Evolutionary conservation across 2,888 invertebrate genomes (phyloP).

Genomic region (Nemoura dubitans): DNA sequence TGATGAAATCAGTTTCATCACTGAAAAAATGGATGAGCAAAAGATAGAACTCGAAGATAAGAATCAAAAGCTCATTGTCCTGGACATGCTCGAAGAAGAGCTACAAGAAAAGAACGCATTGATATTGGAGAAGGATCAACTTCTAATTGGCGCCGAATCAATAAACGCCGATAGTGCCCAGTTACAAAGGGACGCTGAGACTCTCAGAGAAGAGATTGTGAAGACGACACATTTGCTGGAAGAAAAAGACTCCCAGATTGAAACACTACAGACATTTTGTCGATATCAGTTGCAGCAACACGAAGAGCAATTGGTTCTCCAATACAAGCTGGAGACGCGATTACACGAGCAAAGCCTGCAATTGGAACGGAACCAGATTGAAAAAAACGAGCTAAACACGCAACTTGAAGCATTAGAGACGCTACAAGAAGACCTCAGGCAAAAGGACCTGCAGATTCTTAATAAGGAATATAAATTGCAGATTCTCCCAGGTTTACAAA

Average conservation of each 20-base stretch:
- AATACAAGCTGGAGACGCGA: conserved; percentile 9
- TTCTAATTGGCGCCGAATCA: not conserved
- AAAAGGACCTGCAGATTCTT: conserved; percentile 9
- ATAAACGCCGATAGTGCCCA: not conserved
- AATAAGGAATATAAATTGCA: conserved; percentile 21
- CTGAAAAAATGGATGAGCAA: not conserved
- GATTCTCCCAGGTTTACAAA: not conserved
- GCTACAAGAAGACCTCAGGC: not conserved
- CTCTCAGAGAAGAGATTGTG: not conserved
- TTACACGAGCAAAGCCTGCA: not conserved
- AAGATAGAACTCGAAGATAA: conserved; percentile 3
- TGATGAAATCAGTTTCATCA: not conserved
- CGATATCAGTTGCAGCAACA: conserved; percentile 28
- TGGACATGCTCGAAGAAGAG: conserved; percentile 13
- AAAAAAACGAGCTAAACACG: not conserved
- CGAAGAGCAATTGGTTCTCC: conserved; percentile 7
- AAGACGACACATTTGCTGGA: not conserved
- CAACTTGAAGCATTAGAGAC: not conserved
- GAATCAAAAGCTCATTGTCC: not conserved
- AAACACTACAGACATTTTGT: not conserved
- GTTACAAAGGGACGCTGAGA: not conserved
- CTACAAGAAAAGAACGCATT: not conserved
- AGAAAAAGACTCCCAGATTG: not conserved
- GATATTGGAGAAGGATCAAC: not conserved
- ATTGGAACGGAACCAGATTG: not conserved